These are phyloP conservation scores for Cryptophagus acutangulus DNA, from an alignment of 2,888 invertebrate genomes.

Conservation along the genomic window DNA sequence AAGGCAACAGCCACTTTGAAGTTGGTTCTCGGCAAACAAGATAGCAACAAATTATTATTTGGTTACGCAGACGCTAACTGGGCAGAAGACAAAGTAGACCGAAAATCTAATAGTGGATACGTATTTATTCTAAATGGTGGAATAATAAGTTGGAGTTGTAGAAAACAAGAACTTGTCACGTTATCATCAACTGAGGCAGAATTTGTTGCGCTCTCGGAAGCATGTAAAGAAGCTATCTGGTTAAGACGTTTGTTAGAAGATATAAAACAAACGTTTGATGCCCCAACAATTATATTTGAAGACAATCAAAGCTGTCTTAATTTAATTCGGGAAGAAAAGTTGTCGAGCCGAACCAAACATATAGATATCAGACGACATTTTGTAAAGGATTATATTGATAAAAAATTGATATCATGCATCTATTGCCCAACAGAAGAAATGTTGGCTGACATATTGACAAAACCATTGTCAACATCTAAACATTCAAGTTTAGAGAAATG, in stretches of 20 bases:
- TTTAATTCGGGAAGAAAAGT: constrained; percentile 11
- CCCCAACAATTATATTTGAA: constrained; percentile 17
- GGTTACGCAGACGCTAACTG: constrained; percentile 39
- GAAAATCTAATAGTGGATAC: constrained; percentile 37
- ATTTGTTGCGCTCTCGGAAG: constrained; percentile 26
- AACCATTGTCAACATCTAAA: too few species aligned
- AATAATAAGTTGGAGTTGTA: constrained; percentile 31
- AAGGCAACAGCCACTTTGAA: constrained; percentile 21
- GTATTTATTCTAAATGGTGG: constrained; percentile 24
- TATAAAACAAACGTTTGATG: neutral
- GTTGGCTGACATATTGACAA: constrained; percentile 30
- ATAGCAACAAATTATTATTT: too few species aligned
- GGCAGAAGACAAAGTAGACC: constrained; percentile 31
- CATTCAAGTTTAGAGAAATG: too few species aligned
- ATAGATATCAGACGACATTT: constrained; percentile 10
- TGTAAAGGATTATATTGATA: constrained; percentile 3
- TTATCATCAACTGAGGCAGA: constrained; percentile 30
- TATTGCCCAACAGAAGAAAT: constrained; percentile 31
- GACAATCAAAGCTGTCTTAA: constrained; percentile 21
- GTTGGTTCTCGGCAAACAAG: constrained; percentile 14
- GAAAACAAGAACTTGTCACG: constrained; percentile 30
- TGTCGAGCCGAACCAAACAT: constrained; percentile 14
- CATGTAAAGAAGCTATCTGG: constrained; percentile 20
- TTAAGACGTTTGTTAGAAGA: constrained; percentile 16
- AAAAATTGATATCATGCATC: constrained; percentile 14